A percentile compares a stretch with the other conserved stretches of the same genome.
Conservation (phyloP, 2,113 vertebrate genomes). For the Hymenochirus boettgeri region DNA sequence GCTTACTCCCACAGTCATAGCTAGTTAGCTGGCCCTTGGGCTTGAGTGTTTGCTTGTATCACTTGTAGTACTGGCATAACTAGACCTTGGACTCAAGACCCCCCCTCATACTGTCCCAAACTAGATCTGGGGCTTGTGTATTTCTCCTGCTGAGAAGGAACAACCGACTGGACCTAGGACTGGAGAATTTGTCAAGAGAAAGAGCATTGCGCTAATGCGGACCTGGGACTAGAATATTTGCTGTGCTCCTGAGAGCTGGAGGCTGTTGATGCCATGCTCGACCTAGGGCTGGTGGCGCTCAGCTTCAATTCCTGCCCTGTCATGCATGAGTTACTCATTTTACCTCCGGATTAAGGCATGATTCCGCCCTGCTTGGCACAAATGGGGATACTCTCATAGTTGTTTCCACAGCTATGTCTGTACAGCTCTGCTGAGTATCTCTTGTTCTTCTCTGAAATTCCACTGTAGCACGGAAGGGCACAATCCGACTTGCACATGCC, state of each 20-base stretch:
- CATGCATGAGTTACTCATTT: constrained; percentile 47
- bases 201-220: constrained; percentile 58
- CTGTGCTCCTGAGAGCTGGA: constrained; percentile 65
- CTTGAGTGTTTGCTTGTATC: constrained; percentile 86
- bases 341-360: constrained; percentile 51
- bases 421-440: constrained; percentile 74
- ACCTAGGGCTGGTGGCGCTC: constrained; percentile 64
- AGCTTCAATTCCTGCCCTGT: constrained; percentile 49
- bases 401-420: constrained; percentile 67
- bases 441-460: constrained; percentile 67
- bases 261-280: constrained; percentile 65
- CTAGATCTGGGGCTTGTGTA: constrained; percentile 74
- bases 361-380: constrained; percentile 57
- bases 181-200: constrained; percentile 54
- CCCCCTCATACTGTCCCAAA: constrained; percentile 69
- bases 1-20: constrained; percentile 81
- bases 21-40: constrained; percentile 79
- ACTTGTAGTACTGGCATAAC: constrained; percentile 87
- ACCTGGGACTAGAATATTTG: constrained; percentile 74
- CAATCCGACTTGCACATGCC: constrained; percentile 75
- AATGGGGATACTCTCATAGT: constrained; percentile 61
- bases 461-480: constrained; percentile 66
- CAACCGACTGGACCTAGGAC: constrained; percentile 71
- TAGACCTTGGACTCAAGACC: constrained; percentile 75
- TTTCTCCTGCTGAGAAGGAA: constrained; percentile 63